Percentiles rank a stretch among this genome's conserved stretches.
Evolutionary conservation across 2,797 vertebrate genomes (phyloP).

Genomic region (Sibirionetta formosa): DNA sequence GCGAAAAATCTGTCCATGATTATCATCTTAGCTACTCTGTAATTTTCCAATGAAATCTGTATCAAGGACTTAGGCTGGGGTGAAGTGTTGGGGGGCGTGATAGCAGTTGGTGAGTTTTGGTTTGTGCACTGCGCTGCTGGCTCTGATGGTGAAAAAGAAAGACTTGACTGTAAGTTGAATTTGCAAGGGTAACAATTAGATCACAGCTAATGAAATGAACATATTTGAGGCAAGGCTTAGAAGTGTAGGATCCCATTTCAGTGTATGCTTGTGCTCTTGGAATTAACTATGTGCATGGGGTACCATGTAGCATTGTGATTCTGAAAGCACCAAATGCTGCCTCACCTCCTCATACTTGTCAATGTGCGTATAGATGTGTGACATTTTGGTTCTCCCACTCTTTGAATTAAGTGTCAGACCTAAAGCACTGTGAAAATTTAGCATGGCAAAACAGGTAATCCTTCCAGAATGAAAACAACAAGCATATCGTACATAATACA

Average conservation of each 20-base stretch:
- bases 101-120: neutral
- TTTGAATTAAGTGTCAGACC: neutral
- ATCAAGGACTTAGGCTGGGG: neutral
- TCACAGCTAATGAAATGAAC: accelerated
- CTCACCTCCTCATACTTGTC: neutral
- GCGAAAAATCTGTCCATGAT: neutral
- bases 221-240: neutral
- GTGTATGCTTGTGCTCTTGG: neutral
- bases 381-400: neutral
- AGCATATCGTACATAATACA: accelerated
- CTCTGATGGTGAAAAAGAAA: neutral
- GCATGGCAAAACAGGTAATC: neutral
- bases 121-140: neutral
- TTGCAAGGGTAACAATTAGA: neutral
- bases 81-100: neutral
- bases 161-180: neutral
- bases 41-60: conserved; percentile 17
- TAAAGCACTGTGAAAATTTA: neutral
- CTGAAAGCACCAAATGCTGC: neutral
- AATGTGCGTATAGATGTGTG: neutral
- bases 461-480: neutral
- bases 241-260: neutral
- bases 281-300: neutral
- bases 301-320: neutral
- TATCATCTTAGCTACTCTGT: neutral